These are phyloP conservation scores for Agrilus cyanescens DNA, from an alignment of 2,888 invertebrate genomes.

Conservation along the genomic window DNA sequence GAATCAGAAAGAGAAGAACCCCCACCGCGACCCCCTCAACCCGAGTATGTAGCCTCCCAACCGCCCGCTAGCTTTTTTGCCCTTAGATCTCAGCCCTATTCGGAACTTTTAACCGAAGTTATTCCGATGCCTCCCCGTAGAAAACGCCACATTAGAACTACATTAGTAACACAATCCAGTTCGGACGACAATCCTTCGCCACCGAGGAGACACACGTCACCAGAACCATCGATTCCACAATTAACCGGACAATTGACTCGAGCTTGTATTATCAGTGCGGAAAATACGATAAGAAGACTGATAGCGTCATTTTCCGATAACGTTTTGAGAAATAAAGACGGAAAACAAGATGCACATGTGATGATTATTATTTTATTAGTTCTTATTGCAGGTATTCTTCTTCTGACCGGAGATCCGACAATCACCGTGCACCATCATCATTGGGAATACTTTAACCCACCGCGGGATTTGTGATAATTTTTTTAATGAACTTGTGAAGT, in stretches of 20 bases:
- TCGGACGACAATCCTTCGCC: constrained; percentile 22
- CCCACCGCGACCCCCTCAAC: constrained; percentile 34
- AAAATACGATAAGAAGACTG: constrained; percentile 55
- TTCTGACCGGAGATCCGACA: constrained; percentile 54
- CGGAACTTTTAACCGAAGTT: constrained; percentile 29
- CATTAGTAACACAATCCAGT: constrained; percentile 25
- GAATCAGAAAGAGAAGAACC: constrained; percentile 20
- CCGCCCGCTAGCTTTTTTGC: constrained; percentile 34
- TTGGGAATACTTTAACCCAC: constrained; percentile 83
- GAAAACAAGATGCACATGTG: constrained; percentile 62
- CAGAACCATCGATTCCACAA: constrained; percentile 56
- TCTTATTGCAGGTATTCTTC: constrained; percentile 62
- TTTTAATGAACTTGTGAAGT: too few relatives aligned
- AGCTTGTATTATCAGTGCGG: constrained; percentile 54
- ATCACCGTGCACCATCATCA: constrained; percentile 69
- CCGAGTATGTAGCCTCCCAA: constrained; percentile 32
- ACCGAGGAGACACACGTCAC: constrained; percentile 27
- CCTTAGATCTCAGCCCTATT: constrained; percentile 27
- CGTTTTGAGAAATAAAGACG: constrained; percentile 47
- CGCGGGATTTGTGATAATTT: constrained; percentile 39
- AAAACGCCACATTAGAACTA: constrained; percentile 31
- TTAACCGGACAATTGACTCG: constrained; percentile 58
- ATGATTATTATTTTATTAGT: constrained; percentile 68
- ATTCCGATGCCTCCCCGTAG: constrained; percentile 37
- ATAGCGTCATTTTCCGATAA: constrained; percentile 52